Conservation (phyloP, 2,888 invertebrate genomes). For the Notocelia uddmanniana region DNA sequence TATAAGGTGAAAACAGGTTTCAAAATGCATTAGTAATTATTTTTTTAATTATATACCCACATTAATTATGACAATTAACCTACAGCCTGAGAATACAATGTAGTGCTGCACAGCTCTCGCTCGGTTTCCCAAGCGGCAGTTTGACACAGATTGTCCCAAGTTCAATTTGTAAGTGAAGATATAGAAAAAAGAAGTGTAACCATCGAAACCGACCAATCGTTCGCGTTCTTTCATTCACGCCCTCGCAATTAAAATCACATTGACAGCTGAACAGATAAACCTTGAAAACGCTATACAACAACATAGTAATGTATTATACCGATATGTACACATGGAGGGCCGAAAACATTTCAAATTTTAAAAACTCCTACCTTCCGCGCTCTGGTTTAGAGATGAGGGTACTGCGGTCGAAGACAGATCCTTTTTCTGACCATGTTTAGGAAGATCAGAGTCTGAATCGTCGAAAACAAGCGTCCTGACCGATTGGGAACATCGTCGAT, state of each 20-base stretch:
- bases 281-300: conserved; percentile 69
- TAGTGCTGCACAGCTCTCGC: conserved; percentile 15
- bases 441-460: conserved; percentile 87
- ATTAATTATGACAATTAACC: conserved; percentile 25
- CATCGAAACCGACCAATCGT: conserved; percentile 49
- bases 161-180: conserved; percentile 5
- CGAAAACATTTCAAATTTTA: conserved; percentile 52
- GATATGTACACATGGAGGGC: conserved; percentile 50
- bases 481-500: conserved; percentile 88
- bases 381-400: conserved; percentile 76
- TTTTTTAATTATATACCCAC: conserved; percentile 37
- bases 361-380: conserved; percentile 75
- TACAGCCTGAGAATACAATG: conserved; percentile 26
- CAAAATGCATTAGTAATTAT: conserved; percentile 23
- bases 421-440: conserved; percentile 76
- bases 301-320: conserved; percentile 55
- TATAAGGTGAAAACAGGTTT: conserved; percentile 27
- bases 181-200: conserved; percentile 31
- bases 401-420: conserved; percentile 69
- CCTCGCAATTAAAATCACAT: conserved; percentile 62
- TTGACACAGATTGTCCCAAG: conserved; percentile 35
- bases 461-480: conserved; percentile 92
- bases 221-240: conserved; percentile 61
- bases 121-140: conserved; percentile 37
- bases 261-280: conserved; percentile 71